Base-by-base conservation (phyloP, 2,797 vertebrate genomes). In the Manis javanica region DNA sequence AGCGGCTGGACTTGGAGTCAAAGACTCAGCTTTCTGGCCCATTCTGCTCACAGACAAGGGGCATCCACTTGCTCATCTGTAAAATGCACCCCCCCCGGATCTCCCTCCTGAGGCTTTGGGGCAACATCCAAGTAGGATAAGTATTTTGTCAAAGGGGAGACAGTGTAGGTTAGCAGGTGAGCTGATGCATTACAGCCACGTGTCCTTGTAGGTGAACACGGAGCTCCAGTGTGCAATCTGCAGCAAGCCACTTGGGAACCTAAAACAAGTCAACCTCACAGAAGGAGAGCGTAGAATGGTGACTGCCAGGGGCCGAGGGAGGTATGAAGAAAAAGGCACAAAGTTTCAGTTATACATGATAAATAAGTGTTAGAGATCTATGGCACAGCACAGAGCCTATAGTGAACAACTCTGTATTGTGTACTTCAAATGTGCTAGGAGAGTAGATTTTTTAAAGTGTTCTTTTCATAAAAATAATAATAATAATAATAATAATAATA, bases 81-180 rank as follows among this genome's bases (percentile, higher is more conserved):
- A 31, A 89, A 92, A 87, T 19, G 26, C 14, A 34, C 34, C 37
- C 37, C 34, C 18, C 66, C 61, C 37, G 19, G 10, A 26, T 26
- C 29, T 37, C 21, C 46, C 39, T 78, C 21, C 21, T 59, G 16
- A 64, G n/a, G 34, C 31, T 29, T 16, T 42, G 77, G 42, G 14
- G 29, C 1, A 39, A 64, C 19, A 34, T n/a, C 10, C 29, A 49
- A 37, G 34, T 2, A 39, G 39, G 26, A 61, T 31, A 5, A 72
- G 37, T 23, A 10, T 72, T 72, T 39, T 55, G 26, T 66, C 68
- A 82, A 66, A 51, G 3, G 3, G 15, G 49, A 12, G 19, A 51
- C 0, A 37, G 37, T 3, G 4, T 7, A 5, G 0, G 24, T 31
- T 34, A 42, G 16, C 0, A 2, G 63, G 11, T 23, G 77, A 68